Percentiles rank a stretch among this genome's conserved stretches.
Evolutionary conservation across 2,888 invertebrate genomes (phyloP).

Genomic region (Eledona agricola): DNA sequence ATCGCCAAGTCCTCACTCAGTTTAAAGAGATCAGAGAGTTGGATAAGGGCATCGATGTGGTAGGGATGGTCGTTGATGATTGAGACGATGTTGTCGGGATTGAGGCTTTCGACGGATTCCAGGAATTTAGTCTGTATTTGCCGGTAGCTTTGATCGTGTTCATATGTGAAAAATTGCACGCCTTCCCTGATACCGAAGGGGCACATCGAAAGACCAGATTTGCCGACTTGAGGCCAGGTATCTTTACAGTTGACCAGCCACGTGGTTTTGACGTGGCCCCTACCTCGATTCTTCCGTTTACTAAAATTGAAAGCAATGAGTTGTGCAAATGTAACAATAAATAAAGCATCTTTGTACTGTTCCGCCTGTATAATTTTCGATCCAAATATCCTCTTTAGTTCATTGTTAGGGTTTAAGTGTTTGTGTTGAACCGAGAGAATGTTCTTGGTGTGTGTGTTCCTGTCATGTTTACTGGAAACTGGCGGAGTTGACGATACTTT

Average conservation of each 20-base stretch:
- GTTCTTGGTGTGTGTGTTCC: slow-evolving; percentile 58
- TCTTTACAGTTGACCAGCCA: slow-evolving; percentile 76
- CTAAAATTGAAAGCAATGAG: slow-evolving; percentile 51
- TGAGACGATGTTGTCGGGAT: slow-evolving; percentile 80
- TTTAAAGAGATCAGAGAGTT: slow-evolving; percentile 81
- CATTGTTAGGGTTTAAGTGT: slow-evolving; percentile 81
- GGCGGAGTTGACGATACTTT: slow-evolving; percentile 40
- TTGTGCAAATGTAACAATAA: slow-evolving; percentile 2
- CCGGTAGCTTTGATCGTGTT: slow-evolving; percentile 78
- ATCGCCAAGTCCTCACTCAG: slow-evolving; percentile 81
- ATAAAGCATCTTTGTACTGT: slow-evolving; percentile 44
- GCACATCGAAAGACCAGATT: slow-evolving; percentile 78
- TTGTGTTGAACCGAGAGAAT: slow-evolving; percentile 73
- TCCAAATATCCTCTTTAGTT: slow-evolving; percentile 83
- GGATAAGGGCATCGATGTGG: slow-evolving; percentile 82
- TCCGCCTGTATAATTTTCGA: slow-evolving; percentile 79
- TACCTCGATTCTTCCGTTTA: slow-evolving; percentile 68
- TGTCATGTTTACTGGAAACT: slow-evolving; percentile 49
- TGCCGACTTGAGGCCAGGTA: slow-evolving; percentile 75
- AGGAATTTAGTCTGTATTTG: slow-evolving; percentile 78
- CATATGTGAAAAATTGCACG: slow-evolving; percentile 74
- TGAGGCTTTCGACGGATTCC: slow-evolving; percentile 79
- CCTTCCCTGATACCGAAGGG: slow-evolving; percentile 66
- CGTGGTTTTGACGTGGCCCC: slow-evolving; percentile 69
- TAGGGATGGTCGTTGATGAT: slow-evolving; percentile 79